Conservation (phyloP, 2,888 invertebrate genomes). For the Graphium colonna region DNA sequence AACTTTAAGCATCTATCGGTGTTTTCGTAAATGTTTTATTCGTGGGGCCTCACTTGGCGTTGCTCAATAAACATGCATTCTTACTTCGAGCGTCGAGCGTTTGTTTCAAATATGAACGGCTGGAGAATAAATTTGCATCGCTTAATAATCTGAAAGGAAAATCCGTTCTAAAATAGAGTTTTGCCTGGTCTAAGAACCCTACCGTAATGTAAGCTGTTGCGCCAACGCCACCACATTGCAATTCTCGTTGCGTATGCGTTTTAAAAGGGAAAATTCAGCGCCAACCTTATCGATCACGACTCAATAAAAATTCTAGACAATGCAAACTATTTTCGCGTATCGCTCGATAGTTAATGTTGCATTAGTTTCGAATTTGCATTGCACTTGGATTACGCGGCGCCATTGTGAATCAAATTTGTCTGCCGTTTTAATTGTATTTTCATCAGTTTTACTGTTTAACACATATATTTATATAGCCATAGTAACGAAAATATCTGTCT, state of each 20-base stretch:
- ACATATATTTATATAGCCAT: too few species aligned
- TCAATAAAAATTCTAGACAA: slow-evolving; percentile 26
- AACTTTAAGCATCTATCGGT: not conserved
- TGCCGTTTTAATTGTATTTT: too few species aligned
- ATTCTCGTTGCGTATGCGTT: slow-evolving; percentile 21
- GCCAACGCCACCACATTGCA: slow-evolving; percentile 13
- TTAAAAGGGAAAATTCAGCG: slow-evolving; percentile 28
- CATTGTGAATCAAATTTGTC: not conserved
- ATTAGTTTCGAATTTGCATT: slow-evolving; percentile 11
- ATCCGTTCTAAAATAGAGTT: slow-evolving; percentile 6
- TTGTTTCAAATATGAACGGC: slow-evolving; percentile 8
- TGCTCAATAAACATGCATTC: slow-evolving; percentile 1
- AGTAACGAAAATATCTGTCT: too few species aligned
- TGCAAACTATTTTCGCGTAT: slow-evolving; percentile 27
- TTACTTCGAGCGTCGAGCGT: not conserved
- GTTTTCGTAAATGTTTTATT: not conserved
- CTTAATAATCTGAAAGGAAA: slow-evolving; percentile 14
- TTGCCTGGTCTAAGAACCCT: not conserved
- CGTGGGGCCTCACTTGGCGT: not conserved
- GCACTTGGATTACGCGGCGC: not conserved
- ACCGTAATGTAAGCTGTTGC: slow-evolving; percentile 5
- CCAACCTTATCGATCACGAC: slow-evolving; percentile 26
- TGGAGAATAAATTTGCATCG: slow-evolving; percentile 14
- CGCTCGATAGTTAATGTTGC: slow-evolving; percentile 20
- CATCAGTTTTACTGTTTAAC: too few species aligned